phyloP scores from a whole-genome alignment of 2,888 invertebrate genomes.

The Calephelis perditalis region DNA sequence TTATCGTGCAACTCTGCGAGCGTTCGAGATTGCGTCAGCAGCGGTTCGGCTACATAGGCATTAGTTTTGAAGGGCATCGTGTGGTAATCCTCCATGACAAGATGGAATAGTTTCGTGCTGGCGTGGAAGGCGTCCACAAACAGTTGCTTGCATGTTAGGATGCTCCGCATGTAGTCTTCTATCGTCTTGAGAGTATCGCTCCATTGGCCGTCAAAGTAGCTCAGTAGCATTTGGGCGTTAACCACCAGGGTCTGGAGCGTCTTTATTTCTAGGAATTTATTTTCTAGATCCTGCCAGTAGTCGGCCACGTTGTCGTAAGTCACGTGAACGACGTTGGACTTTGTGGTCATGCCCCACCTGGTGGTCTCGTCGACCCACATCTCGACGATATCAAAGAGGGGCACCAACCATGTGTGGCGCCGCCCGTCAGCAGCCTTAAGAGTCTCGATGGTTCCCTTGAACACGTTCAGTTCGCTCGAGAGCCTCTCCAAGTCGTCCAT shows the following conservation, averaged over 20 bases:
- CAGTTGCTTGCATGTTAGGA: slow-evolving; percentile 10
- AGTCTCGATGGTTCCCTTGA: neutral
- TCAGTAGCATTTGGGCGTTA: neutral
- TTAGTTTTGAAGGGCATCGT: slow-evolving; percentile 1
- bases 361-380: neutral
- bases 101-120: slow-evolving; percentile 4
- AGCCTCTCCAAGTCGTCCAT: slow-evolving; percentile 4
- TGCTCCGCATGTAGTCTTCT: slow-evolving; percentile 9
- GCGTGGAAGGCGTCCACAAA: slow-evolving; percentile 4
- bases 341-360: neutral
- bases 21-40: slow-evolving; percentile 5
- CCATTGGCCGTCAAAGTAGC: slow-evolving; percentile 9
- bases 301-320: slow-evolving; percentile 1
- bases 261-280: slow-evolving; percentile 2
- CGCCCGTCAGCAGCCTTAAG: neutral
- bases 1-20: neutral
- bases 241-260: slow-evolving; percentile 6
- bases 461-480: slow-evolving; percentile 8
- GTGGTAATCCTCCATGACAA: slow-evolving; percentile 6
- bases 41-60: slow-evolving; percentile 4
- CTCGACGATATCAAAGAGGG: neutral
- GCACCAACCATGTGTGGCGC: neutral
- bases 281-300: slow-evolving; percentile 1
- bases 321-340: slow-evolving; percentile 1
- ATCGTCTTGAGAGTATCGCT: slow-evolving; percentile 7